A percentile compares a stretch with the other conserved stretches of the same genome.
Evolutionary conservation across 2,113 vertebrate genomes (phyloP).

Genomic region (Ploceus nigricollis): DNA sequence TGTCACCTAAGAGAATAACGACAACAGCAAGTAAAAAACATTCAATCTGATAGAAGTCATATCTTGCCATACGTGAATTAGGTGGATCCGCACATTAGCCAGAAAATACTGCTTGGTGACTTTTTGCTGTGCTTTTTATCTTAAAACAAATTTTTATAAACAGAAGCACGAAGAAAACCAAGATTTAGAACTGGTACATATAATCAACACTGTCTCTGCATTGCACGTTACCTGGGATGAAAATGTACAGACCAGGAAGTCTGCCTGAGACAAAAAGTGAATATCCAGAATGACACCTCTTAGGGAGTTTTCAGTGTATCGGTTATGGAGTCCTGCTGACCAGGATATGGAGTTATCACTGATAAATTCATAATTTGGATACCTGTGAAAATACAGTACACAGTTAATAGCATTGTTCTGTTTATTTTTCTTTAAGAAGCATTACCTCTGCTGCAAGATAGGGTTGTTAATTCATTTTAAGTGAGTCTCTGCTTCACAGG

Average conservation of each 20-base stretch:
- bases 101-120: background rate
- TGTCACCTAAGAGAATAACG: background rate
- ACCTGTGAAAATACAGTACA: conserved; percentile 74
- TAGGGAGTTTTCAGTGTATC: conserved; percentile 96
- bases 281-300: conserved; percentile 97
- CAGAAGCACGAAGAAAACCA: background rate
- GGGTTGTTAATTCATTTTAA: background rate
- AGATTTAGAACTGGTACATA: background rate
- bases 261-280: conserved; percentile 95
- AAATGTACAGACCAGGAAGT: conserved; percentile 97
- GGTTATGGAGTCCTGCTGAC: conserved; percentile 97
- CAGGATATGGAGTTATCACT: conserved; percentile 98
- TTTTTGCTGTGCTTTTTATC: background rate
- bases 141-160: background rate
- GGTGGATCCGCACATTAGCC: background rate
- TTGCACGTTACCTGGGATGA: conserved; percentile 88
- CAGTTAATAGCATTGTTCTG: background rate
- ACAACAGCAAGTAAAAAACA: background rate
- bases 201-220: background rate
- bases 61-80: background rate
- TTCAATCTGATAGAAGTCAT: background rate
- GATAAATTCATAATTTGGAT: conserved; percentile 95
- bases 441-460: background rate
- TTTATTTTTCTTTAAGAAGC: background rate
- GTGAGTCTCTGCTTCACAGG: background rate